Conservation (phyloP, 2,797 vertebrate genomes). For the Neomorphus geoffroyi region DNA sequence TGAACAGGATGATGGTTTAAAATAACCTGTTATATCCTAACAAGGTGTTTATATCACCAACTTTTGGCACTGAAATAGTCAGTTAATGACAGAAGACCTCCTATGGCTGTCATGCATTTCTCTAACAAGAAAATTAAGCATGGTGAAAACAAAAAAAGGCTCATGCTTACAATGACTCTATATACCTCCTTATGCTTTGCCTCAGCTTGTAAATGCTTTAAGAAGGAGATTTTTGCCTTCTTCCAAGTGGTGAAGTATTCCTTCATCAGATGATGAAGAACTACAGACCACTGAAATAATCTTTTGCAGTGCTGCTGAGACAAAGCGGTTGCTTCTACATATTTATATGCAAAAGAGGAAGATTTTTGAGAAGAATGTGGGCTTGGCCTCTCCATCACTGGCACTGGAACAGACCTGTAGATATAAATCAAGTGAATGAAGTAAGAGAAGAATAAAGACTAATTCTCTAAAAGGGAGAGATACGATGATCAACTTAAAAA, state of each 20-base stretch:
- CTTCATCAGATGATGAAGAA: neutral
- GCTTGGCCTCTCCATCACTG: neutral
- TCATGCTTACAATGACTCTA: neutral
- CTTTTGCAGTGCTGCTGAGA: neutral
- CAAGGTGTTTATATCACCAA: neutral
- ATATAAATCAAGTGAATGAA: conserved; percentile 8
- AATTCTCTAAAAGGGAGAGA: neutral
- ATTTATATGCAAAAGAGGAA: neutral
- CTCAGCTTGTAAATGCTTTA: neutral
- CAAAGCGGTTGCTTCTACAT: neutral
- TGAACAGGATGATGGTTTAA: neutral
- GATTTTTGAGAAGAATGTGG: neutral
- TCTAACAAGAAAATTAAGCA: neutral
- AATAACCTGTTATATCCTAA: neutral
- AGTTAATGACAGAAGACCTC: neutral
- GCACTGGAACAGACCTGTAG: neutral
- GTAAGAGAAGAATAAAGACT: neutral
- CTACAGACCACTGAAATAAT: neutral
- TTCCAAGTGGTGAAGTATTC: neutral
- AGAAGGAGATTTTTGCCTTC: neutral
- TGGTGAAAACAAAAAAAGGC: neutral
- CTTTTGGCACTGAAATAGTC: neutral
- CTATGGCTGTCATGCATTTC: neutral
- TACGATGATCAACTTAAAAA: neutral
- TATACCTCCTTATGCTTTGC: neutral